Conservation (phyloP, 64 coral and sea anemone genomes). For the Platygyra sinensis region DNA sequence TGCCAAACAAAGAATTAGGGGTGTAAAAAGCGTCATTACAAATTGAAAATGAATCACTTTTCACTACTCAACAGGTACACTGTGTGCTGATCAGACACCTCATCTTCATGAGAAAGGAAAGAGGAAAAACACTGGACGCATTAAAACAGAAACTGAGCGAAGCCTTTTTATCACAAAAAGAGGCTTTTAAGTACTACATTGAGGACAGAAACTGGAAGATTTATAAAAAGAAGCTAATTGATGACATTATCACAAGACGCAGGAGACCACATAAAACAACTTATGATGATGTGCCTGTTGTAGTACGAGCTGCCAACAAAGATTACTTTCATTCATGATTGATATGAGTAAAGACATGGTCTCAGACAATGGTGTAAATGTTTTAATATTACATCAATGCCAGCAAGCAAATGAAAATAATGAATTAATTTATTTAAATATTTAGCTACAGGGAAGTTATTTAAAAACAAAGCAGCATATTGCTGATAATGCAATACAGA, state of each 20-base stretch:
- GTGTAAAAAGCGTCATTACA: too few relatives aligned
- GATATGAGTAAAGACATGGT: background rate
- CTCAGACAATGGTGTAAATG: background rate
- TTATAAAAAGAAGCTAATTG: constrained; percentile 87
- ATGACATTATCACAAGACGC: constrained; percentile 70
- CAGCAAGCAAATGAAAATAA: background rate
- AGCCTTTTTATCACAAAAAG: constrained; percentile 57
- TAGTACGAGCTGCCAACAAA: constrained; percentile 75
- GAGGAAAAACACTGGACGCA: constrained; percentile 63
- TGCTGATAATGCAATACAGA: too few relatives aligned
- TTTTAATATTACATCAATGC: background rate
- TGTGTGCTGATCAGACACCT: constrained; percentile 84
- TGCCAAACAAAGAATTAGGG: too few relatives aligned
- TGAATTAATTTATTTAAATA: background rate
- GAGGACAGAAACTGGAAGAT: constrained; percentile 87
- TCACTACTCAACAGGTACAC: constrained; percentile 59
- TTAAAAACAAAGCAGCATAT: too few relatives aligned
- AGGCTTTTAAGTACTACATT: constrained; percentile 72
- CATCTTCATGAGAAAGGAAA: constrained; percentile 69
- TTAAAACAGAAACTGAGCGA: constrained; percentile 52
- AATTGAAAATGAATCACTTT: background rate
- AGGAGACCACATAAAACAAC: constrained; percentile 68
- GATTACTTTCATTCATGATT: constrained; percentile 65
- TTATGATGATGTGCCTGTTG: constrained; percentile 80
- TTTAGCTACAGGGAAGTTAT: background rate